Conservation (phyloP, 2,113 vertebrate genomes). For the Gavialis gangeticus region DNA sequence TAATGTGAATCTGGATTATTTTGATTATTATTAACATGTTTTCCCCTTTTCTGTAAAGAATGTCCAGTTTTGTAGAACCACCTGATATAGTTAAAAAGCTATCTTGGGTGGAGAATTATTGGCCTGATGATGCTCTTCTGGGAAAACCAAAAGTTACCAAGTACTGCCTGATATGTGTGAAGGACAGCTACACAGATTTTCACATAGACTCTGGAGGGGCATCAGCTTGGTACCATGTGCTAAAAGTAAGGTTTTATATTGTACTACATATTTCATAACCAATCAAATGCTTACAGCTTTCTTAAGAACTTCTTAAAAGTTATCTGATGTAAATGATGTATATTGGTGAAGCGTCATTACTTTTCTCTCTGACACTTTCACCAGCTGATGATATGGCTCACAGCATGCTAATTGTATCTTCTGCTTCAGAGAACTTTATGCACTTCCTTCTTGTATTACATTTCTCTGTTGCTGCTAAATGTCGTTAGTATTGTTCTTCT, state of each 20-base stretch:
- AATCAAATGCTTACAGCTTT: not conserved
- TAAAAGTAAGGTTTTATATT: conserved; percentile 85
- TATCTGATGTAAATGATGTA: not conserved
- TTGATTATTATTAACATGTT: not conserved
- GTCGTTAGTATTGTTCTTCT: fast-evolving
- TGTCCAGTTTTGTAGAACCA: conserved; percentile 95
- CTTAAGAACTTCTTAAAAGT: not conserved
- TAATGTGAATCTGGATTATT: not conserved
- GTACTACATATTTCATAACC: fast-evolving
- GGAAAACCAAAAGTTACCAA: conserved; percentile 98
- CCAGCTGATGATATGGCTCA: not conserved
- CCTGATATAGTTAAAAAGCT: conserved; percentile 94
- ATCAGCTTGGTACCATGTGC: conserved; percentile 96
- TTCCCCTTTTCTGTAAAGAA: conserved; percentile 79
- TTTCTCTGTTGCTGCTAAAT: not conserved
- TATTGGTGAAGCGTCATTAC: fast-evolving
- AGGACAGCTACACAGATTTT: conserved; percentile 98
- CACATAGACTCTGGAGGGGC: conserved; percentile 96
- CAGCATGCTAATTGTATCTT: not conserved
- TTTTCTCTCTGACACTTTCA: not conserved
- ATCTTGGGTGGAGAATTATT: conserved; percentile 97
- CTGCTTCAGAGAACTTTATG: not conserved
- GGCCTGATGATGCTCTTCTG: conserved; percentile 94
- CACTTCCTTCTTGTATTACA: too few relatives aligned
- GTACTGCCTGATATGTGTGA: conserved; percentile 97